Conservation (phyloP, 2,797 vertebrate species). For the Argentina silus region DNA sequence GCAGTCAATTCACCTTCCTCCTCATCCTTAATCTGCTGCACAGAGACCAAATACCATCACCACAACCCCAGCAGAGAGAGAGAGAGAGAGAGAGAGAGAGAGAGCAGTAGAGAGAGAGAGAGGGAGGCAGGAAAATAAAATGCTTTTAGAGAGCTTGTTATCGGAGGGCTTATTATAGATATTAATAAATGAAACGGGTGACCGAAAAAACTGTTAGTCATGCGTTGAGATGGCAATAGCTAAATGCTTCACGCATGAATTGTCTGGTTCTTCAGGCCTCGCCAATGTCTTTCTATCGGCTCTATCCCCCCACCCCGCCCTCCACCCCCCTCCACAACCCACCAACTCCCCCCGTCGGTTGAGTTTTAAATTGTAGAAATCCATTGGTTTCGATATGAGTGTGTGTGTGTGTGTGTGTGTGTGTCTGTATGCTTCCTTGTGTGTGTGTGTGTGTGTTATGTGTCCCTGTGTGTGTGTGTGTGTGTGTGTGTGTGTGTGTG, state of each 20-base stretch:
- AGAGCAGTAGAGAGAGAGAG: slow-evolving; percentile 11
- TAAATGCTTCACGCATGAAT: slow-evolving; percentile 69
- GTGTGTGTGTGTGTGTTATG: slow-evolving; percentile 26
- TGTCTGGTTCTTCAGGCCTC: slow-evolving; percentile 26
- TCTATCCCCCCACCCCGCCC: slow-evolving; percentile 16
- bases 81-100: neutral
- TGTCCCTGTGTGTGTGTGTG: slow-evolving; percentile 63
- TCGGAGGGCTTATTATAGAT: slow-evolving; percentile 63
- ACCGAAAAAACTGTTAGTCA: slow-evolving; percentile 63
- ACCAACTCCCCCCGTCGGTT: slow-evolving; percentile 29
- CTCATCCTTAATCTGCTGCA: slow-evolving; percentile 3
- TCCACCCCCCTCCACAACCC: slow-evolving; percentile 23
- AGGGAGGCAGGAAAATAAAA: slow-evolving; percentile 23
- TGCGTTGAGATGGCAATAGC: slow-evolving; percentile 66
- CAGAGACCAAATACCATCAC: slow-evolving; percentile 9
- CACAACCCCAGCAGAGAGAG: neutral
- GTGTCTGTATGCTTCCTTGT: no score
- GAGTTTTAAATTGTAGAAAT: slow-evolving; percentile 60
- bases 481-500: no score
- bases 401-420: neutral
- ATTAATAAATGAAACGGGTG: slow-evolving; percentile 68
- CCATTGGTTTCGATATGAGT: slow-evolving; percentile 69
- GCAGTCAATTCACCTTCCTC: slow-evolving; percentile 19
- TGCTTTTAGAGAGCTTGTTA: slow-evolving; percentile 45
- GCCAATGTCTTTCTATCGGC: slow-evolving; percentile 40